A percentile compares a stretch with the other conserved stretches of the same genome.
phyloP scores from a whole-genome alignment of 2,797 vertebrate species.

The Aphelocoma californica region DNA sequence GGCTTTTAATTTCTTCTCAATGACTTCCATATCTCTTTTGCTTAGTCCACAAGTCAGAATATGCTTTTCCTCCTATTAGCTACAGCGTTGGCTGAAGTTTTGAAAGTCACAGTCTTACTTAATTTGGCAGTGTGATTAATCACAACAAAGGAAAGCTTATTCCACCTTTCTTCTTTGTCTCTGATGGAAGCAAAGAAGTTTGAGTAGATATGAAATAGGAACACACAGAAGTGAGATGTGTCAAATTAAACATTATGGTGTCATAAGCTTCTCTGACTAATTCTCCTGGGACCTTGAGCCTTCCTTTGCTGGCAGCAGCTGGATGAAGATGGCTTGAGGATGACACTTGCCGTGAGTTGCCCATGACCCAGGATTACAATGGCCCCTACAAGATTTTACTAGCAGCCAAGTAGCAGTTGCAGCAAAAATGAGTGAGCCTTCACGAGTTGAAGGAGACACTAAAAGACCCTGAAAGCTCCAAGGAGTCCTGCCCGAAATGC shows the following conservation, averaged over 20 bases:
- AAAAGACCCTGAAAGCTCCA: not conserved
- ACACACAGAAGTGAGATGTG: not conserved
- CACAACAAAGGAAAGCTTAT: not conserved
- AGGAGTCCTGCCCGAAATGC: not conserved
- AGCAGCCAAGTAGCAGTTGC: not conserved
- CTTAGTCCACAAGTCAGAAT: not conserved
- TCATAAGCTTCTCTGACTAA: not conserved
- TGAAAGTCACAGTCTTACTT: not conserved
- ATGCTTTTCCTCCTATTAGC: not conserved
- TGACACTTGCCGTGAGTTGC: not conserved
- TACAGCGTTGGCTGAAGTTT: not conserved
- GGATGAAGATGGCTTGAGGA: not conserved
- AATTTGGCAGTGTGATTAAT: not conserved
- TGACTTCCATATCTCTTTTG: not conserved
- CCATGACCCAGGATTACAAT: not conserved
- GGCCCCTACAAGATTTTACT: not conserved
- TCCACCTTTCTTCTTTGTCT: not conserved
- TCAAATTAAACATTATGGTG: not conserved
- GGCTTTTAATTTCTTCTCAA: not conserved
- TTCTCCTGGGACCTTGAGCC: not conserved
- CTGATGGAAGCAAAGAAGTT: not conserved
- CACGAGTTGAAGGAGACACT: not conserved
- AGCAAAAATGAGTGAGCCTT: not conserved
- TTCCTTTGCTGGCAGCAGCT: not conserved
- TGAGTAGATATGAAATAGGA: not conserved